These are phyloP conservation scores for Vespertilio murinus DNA, from an alignment of 2,797 vertebrate species.

Conservation along the genomic window DNA sequence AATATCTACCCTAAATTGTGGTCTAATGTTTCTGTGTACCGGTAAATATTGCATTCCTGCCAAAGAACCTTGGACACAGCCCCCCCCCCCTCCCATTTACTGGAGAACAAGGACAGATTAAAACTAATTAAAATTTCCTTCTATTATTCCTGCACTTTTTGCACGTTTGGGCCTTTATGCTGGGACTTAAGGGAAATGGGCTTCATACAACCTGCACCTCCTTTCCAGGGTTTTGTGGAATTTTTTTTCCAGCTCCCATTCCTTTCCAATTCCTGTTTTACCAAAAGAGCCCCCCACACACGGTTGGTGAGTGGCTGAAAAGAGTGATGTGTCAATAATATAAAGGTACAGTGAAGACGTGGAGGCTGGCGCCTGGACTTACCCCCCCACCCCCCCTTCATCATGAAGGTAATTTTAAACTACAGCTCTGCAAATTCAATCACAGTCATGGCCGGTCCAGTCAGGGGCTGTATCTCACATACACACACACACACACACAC, in stretches of 20 bases:
- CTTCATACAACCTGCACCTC: neutral
- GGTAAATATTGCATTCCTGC: conserved; percentile 61
- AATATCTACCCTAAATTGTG: conserved; percentile 75
- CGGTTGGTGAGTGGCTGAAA: neutral
- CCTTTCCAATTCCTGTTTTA: neutral
- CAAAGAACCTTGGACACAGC: conserved; percentile 68
- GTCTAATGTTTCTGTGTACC: conserved; percentile 58
- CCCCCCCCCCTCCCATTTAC: neutral
- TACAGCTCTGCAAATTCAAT: neutral
- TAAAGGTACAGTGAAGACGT: neutral
- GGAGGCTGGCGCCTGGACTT: neutral
- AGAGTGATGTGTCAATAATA: neutral
- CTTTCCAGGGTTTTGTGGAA: conserved; percentile 23
- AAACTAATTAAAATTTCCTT: conserved; percentile 77
- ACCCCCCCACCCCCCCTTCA: neutral
- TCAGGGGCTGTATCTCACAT: neutral
- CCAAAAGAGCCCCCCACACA: neutral
- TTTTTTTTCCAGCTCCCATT: neutral
- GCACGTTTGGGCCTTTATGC: conserved; percentile 38
- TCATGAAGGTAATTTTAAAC: conserved; percentile 20
- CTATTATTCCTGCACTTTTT: conserved; percentile 53
- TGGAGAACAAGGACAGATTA: conserved; percentile 63
- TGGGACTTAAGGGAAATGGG: conserved; percentile 41
- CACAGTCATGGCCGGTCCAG: neutral
- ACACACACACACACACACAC: neutral